phyloP scores from a whole-genome alignment of 1,140 invertebrate species.

The Coboldia fuscipes region DNA sequence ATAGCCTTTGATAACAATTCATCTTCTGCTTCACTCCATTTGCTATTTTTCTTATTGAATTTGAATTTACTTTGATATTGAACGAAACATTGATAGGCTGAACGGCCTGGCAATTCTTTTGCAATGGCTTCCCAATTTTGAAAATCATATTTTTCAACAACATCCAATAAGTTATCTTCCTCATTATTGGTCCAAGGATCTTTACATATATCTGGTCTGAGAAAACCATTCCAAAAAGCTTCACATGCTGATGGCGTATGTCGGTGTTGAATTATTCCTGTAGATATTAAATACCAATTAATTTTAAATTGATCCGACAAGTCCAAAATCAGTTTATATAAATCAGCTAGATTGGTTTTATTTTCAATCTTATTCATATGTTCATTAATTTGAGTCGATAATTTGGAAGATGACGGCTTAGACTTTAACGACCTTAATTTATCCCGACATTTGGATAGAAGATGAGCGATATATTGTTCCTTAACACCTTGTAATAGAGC shows the following conservation, averaged over 20 bases:
- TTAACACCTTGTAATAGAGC: slow-evolving; percentile 14
- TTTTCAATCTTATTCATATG: neutral
- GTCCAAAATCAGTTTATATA: neutral
- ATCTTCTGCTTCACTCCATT: slow-evolving; percentile 38
- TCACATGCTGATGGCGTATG: slow-evolving; percentile 29
- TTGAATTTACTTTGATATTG: slow-evolving; percentile 28
- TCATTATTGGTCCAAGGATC: slow-evolving; percentile 32
- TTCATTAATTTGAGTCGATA: neutral
- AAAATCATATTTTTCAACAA: slow-evolving; percentile 23
- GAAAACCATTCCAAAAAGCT: slow-evolving; percentile 39
- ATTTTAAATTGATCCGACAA: slow-evolving; percentile 11
- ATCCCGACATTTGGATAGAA: neutral
- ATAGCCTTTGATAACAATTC: slow-evolving; percentile 27
- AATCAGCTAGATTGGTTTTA: neutral
- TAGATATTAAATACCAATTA: slow-evolving; percentile 22
- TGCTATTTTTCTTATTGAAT: slow-evolving; percentile 12
- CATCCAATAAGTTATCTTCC: slow-evolving; percentile 23
- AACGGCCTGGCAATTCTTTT: slow-evolving; percentile 25
- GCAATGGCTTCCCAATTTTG: slow-evolving; percentile 44
- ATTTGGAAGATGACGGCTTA: neutral
- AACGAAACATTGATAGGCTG: slow-evolving; percentile 41
- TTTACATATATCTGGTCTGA: slow-evolving; percentile 41
- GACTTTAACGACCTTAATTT: neutral
- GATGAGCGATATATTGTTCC: slow-evolving; percentile 10
- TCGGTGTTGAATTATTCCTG: slow-evolving; percentile 19